Base-by-base conservation (phyloP, 2,888 invertebrate species). In the Anthrax anthrax region DNA sequence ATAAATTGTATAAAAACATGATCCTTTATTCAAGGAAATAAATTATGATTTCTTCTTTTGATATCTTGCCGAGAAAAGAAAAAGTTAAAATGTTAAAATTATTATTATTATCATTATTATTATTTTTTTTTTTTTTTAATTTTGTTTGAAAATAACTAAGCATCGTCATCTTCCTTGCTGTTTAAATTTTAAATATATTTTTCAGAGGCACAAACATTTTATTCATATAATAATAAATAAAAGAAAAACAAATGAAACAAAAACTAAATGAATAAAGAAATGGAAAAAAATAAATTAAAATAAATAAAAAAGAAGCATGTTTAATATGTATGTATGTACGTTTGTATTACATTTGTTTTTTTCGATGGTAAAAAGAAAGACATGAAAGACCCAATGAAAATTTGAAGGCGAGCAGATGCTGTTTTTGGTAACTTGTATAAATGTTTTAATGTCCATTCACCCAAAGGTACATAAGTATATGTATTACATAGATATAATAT, bases 1-100 rank as follows among this genome's bases (percentile, higher is more conserved):
- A 32, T 3, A 32, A 32, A 32, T 12, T 32, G 29, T 32, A 32
- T 32, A 32, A 32, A 8, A 32, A 32, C 12, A 32, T 4, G 29
- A 32, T 12, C 29, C 41, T 37, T 27, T 41, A 34, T 29, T 27
- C 46, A 23, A 29, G 23, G 42, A 47, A 47, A 47, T 47, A 47
- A 47, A 47, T 47, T 47, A 47, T 47, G 47, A 47, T 47, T 47
- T 44, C 44, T 41, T 18, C 41, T 42, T 47, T 47, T 47, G 47
- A 47, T 47, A 47, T 41, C 40, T 39, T 16, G n/a, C 47, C 44
- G 47, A n/a, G 36, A n/a, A 16, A 36, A 36, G 16, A 36, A 27
- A 44, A 44, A 23, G 23, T 23, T 23, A 23, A 23, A 23, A 6
- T n/a, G n/a, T 23, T 8, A 23, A 23, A 23, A 23, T 23, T 23